Evolutionary conservation across 2,888 invertebrate genomes (phyloP).

Genomic region (Adineta ricciae): DNA sequence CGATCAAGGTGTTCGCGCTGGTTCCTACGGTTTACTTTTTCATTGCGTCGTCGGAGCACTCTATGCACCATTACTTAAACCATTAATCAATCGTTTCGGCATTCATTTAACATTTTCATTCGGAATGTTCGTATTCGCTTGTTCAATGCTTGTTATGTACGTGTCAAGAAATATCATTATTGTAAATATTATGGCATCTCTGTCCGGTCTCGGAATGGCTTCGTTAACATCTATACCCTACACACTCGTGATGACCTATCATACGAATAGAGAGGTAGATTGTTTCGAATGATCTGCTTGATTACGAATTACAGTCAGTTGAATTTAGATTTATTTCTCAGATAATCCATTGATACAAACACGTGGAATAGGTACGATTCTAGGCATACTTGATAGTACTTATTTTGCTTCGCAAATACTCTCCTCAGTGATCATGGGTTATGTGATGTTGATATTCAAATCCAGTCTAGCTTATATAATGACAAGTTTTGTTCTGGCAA

Average conservation of each 20-base stretch:
- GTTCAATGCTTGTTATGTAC: constrained; percentile 40
- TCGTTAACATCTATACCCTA: constrained; percentile 39
- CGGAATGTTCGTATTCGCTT: constrained; percentile 39
- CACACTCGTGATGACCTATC: not conserved
- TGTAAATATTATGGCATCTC: constrained; percentile 37
- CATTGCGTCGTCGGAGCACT: constrained; percentile 52
- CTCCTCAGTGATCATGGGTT: constrained; percentile 50
- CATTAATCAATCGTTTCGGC: constrained; percentile 38
- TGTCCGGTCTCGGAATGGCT: constrained; percentile 36
- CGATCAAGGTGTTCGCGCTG: constrained; percentile 81
- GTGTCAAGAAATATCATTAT: constrained; percentile 37
- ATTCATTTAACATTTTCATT: constrained; percentile 39
- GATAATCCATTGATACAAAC: not conserved
- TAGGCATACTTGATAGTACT: constrained; percentile 48
- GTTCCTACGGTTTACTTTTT: constrained; percentile 85
- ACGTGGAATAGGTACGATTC: not conserved
- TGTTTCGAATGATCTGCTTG: not conserved
- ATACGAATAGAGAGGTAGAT: not conserved
- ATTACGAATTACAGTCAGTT: constrained; percentile 46
- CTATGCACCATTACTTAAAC: constrained; percentile 38
- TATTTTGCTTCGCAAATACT: constrained; percentile 52
- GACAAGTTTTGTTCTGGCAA: constrained; percentile 48
- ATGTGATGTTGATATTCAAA: constrained; percentile 50
- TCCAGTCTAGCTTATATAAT: constrained; percentile 50
- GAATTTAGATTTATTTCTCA: constrained; percentile 38